A percentile compares a stretch with the other conserved stretches of the same genome.
These are phyloP conservation scores for Tiaroga cobitis DNA, from an alignment of 2,797 vertebrate species.

Conservation along the genomic window DNA sequence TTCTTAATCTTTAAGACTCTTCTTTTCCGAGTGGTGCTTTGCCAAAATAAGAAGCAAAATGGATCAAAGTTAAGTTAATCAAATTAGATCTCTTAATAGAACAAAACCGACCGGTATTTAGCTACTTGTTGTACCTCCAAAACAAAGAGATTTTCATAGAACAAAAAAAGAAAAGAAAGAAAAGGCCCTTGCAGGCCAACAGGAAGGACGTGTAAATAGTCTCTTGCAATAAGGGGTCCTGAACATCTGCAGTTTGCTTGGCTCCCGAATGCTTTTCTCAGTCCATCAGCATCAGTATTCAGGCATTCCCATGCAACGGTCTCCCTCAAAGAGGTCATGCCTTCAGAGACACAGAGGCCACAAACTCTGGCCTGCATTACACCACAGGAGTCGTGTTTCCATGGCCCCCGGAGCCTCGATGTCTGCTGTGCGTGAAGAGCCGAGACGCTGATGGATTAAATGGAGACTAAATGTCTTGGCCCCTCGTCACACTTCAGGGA, in stretches of 20 bases:
- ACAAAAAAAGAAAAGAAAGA: not conserved
- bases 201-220: not conserved
- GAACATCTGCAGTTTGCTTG: constrained; percentile 31
- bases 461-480: not conserved
- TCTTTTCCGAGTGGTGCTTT: not conserved
- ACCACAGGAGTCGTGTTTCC: not conserved
- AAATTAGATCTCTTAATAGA: not conserved
- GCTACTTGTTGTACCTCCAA: not conserved
- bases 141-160: constrained; percentile 10
- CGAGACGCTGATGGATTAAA: constrained; percentile 13
- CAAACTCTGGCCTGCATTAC: not conserved
- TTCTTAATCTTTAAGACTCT: not conserved
- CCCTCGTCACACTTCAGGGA: not conserved
- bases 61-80: too few species aligned
- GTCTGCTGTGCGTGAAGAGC: not conserved
- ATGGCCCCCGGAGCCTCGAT: not conserved
- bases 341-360: constrained; percentile 16
- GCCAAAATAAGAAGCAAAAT: not conserved
- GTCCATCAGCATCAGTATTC: constrained; percentile 37
- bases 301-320: constrained; percentile 9
- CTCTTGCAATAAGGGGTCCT: constrained; percentile 23
- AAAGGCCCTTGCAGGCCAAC: not conserved
- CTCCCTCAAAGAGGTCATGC: constrained; percentile 28
- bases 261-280: not conserved
- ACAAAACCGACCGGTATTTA: too few species aligned